Conservation (phyloP, 1,140 invertebrate species). For the Drosophila varians region DNA sequence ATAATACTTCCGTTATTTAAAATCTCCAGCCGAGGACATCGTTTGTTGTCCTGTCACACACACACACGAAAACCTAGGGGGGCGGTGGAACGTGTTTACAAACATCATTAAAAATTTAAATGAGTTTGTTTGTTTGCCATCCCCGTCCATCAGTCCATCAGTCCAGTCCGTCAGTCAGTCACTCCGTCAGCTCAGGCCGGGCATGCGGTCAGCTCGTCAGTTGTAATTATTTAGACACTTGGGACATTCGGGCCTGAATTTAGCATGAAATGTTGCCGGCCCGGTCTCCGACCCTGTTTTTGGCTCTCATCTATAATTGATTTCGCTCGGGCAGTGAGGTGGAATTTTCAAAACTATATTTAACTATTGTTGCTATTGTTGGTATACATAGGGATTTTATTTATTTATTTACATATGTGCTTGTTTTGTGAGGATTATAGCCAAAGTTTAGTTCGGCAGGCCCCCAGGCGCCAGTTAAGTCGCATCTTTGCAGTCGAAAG, state of each 20-base stretch:
- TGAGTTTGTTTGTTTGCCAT: slow-evolving; percentile 75
- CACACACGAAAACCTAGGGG: not conserved
- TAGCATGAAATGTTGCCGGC: slow-evolving; percentile 60
- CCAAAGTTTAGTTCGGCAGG: slow-evolving; percentile 37
- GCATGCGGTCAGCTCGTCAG: slow-evolving; percentile 47
- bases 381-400: slow-evolving; percentile 9
- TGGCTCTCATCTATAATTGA: slow-evolving; percentile 72
- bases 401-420: slow-evolving; percentile 64
- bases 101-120: slow-evolving; percentile 82
- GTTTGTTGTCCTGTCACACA: slow-evolving; percentile 59
- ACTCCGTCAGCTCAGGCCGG: slow-evolving; percentile 5
- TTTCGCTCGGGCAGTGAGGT: slow-evolving; percentile 35
- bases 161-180: slow-evolving; percentile 28
- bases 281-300: slow-evolving; percentile 45
- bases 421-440: slow-evolving; percentile 44
- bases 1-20: slow-evolving; percentile 67
- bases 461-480: slow-evolving; percentile 52
- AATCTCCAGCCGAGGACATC: slow-evolving; percentile 43
- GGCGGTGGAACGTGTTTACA: slow-evolving; percentile 52
- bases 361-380: slow-evolving; percentile 42
- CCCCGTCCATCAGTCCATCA: slow-evolving; percentile 19
- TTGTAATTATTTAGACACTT: slow-evolving; percentile 73
- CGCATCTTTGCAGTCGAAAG: slow-evolving; percentile 15
- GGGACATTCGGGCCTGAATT: slow-evolving; percentile 60
- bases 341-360: slow-evolving; percentile 54